Evolutionary conservation across 64 coral and sea anemone genomes (phyloP).

Genomic region (Porites australiensis): DNA sequence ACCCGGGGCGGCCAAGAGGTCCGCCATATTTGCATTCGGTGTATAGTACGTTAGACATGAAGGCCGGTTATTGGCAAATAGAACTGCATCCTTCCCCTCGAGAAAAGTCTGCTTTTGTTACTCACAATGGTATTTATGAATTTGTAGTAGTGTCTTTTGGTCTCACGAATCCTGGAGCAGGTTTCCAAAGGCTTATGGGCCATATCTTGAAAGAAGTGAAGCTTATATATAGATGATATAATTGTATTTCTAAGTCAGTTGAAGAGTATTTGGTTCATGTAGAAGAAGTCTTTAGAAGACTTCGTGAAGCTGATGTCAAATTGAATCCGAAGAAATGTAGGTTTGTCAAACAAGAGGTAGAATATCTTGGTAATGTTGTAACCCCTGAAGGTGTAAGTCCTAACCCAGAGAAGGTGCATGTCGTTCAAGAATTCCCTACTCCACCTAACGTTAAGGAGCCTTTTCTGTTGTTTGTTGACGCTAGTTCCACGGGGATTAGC

Average conservation of each 20-base stretch:
- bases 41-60: no score
- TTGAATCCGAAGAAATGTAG: conserved; percentile 24
- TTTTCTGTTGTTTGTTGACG: conserved; percentile 1
- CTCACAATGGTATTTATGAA: no score
- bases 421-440: neutral
- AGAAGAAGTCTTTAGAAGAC: neutral
- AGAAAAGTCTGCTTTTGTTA: no score
- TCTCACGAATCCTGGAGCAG: neutral
- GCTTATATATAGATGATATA: conserved; percentile 24
- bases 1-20: no score
- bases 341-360: neutral
- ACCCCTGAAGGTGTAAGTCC: conserved; percentile 4
- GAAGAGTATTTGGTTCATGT: conserved; percentile 8
- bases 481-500: neutral
- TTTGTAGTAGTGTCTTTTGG: no score
- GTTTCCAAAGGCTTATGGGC: conserved; percentile 12
- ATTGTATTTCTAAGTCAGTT: neutral
- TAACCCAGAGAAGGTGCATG: neutral
- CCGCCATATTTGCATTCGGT: no score
- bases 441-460: conserved; percentile 12
- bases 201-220: conserved; percentile 27
- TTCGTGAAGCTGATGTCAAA: neutral
- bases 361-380: conserved; percentile 1
- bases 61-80: no score
- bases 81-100: no score